These are phyloP conservation scores for Dioctria rufipes DNA, from an alignment of 2,888 invertebrate species.

Conservation along the genomic window DNA sequence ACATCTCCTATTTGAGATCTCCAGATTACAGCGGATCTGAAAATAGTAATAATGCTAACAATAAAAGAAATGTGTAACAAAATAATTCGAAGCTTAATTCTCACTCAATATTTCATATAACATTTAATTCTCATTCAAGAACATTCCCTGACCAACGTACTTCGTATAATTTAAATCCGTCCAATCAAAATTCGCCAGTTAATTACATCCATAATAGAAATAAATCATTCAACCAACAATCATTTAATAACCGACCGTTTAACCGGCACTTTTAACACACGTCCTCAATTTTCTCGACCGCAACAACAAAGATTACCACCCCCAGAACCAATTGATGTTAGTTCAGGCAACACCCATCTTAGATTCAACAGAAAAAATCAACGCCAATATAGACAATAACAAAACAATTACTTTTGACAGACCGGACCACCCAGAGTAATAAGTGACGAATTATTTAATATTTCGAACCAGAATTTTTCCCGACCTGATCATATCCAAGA, in stretches of 20 bases:
- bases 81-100: background rate
- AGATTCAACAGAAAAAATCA: background rate
- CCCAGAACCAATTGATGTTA: constrained; percentile 5
- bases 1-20: too few species aligned
- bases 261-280: background rate
- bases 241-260: background rate
- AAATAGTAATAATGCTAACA: too few species aligned
- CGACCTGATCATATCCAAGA: background rate
- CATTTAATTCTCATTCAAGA: background rate
- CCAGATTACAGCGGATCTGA: too few species aligned
- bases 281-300: background rate
- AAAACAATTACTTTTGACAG: background rate
- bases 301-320: background rate
- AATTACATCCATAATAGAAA: background rate
- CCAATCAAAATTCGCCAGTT: background rate
- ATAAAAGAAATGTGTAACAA: background rate
- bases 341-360: background rate
- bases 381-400: background rate
- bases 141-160: background rate
- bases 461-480: background rate
- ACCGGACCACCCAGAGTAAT: constrained; percentile 1
- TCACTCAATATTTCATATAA: background rate
- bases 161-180: background rate
- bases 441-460: background rate
- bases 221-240: background rate